Conservation (phyloP, 1,140 invertebrate species). For the Adelges cooleyi region DNA sequence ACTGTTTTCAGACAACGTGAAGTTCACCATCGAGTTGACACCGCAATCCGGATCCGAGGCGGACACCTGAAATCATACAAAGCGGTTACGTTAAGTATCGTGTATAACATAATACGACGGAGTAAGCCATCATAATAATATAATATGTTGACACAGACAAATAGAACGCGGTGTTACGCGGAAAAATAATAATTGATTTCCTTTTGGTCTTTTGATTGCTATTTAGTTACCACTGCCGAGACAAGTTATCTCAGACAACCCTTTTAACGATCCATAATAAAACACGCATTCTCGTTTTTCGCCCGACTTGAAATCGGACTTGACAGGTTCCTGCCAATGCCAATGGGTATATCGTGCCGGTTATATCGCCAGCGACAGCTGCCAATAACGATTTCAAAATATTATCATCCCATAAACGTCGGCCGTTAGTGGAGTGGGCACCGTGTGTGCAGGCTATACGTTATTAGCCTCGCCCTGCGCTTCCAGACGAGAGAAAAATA, state of each 20-base stretch:
- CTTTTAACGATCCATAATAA: slow-evolving; percentile 11
- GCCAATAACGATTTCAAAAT: no score
- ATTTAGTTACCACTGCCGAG: no score
- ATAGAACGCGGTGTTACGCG: neutral
- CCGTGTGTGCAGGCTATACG: no score
- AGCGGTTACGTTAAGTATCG: no score
- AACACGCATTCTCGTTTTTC: neutral
- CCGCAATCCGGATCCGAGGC: slow-evolving; percentile 90
- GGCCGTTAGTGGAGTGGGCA: no score
- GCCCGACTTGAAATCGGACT: neutral
- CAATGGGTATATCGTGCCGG: no score
- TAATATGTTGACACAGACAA: slow-evolving; percentile 29
- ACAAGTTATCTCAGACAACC: no score
- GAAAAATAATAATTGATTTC: neutral
- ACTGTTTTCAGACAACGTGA: slow-evolving; percentile 65
- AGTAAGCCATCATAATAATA: slow-evolving; percentile 19
- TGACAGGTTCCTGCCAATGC: neutral
- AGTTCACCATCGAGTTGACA: slow-evolving; percentile 87
- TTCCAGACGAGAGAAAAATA: no score
- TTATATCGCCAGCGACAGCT: no score
- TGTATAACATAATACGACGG: slow-evolving; percentile 13
- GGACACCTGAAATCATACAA: slow-evolving; percentile 77
- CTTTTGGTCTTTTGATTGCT: no score
- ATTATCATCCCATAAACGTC: no score
- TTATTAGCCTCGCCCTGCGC: no score